Base-by-base conservation (phyloP, 2,797 vertebrate genomes). In the Sebastes vulpes region DNA sequence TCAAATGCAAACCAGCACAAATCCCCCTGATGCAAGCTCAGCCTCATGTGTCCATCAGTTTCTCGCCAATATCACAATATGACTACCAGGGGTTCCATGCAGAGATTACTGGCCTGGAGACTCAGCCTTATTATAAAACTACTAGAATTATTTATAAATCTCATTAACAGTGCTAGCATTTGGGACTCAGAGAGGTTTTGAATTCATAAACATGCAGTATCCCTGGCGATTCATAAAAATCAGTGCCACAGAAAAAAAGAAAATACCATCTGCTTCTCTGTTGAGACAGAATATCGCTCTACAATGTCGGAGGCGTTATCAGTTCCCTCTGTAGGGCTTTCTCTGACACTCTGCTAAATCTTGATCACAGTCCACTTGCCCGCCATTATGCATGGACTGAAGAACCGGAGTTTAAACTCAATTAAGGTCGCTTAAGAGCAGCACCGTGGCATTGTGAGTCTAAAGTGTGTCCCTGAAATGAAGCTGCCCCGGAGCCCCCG, bases 401-500 rank as follows among this genome's bases (percentile, higher is more conserved):
- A 79, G 63, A 28, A 5, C 60, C n/a, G 1, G 12, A 63, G 35
- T 75, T 87, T 57, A 38, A 78, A 83, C 57, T 75, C 42, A 29
- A 81, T 90, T 84, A 72, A 25, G 56, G 54, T 21, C 11, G 1
- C 72, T 66, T 68, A 67, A 57, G 58, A 70, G 78, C 58, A 76
- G 53, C 69, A 29, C 9, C 0, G 29, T 65, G 65, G 65, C 71
- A 20, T 72, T 9, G 58, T 28, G 65, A 61, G 53, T 69, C 52
- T 28, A 66, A 79, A 57, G 59, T 65, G 76, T 78, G 76, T 66
- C 76, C 68, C 70, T 82, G 18, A 57, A 69, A 79, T 71, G 11
- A 65, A 82, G 64, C 54, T 57, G 18, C 38, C 60, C 53, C 6
- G 53, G 58, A 66, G 58, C 67, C 38, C 23, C 54, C 1, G 21